Conservation (phyloP, 2,113 vertebrate species). For the Atlantisia rogersi region DNA sequence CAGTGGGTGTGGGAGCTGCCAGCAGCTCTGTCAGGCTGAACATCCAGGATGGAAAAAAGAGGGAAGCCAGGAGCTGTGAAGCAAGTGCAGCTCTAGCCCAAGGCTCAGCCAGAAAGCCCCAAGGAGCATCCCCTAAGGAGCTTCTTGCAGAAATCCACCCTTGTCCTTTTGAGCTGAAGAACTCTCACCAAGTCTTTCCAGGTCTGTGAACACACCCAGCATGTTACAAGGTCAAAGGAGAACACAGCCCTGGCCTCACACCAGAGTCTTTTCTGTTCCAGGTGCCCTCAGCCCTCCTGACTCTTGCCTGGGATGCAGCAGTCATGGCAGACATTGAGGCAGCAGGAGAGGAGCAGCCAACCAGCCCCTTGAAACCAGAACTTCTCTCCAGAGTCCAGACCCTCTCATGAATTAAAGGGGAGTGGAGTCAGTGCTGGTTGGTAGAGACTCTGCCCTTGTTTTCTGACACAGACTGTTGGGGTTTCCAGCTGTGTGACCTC, state of each 20-base stretch:
- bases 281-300: conserved; percentile 92
- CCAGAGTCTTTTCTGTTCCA: conserved; percentile 9
- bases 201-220: rapidly evolving
- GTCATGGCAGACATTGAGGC: conserved; percentile 87
- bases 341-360: conserved; percentile 63
- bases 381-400: conserved; percentile 76
- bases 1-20: not conserved
- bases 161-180: not conserved
- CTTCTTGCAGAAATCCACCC: not conserved
- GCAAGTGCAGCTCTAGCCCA: not conserved
- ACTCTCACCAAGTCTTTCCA: rapidly evolving
- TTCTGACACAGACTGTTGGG: not conserved
- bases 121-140: rapidly evolving
- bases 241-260: not conserved
- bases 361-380: conserved; percentile 76
- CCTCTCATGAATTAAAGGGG: conserved; percentile 83
- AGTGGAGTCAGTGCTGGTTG: not conserved
- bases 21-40: not conserved
- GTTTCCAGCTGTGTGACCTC: not conserved
- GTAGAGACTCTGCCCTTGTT: not conserved
- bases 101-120: not conserved
- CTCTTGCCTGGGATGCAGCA: conserved; percentile 84
- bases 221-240: rapidly evolving
- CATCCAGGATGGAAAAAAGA: not conserved
- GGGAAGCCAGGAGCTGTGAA: not conserved